Evolutionary conservation across 2,797 vertebrate genomes (phyloP).

Genomic region (Periparus ater): DNA sequence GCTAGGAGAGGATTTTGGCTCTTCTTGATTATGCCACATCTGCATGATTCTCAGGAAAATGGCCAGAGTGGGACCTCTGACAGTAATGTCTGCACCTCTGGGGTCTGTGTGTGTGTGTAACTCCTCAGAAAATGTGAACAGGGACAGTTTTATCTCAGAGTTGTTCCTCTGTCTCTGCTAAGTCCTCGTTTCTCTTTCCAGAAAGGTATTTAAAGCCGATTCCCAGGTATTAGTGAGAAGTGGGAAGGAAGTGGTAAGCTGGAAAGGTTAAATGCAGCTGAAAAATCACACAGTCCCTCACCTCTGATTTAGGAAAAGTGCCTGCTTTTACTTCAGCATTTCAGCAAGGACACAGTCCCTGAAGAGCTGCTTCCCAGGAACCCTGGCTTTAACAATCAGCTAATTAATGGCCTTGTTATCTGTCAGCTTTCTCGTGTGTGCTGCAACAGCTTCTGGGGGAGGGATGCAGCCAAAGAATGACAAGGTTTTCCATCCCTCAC

Average conservation of each 20-base stretch:
- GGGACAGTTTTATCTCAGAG: background rate
- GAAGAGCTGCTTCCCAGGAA: background rate
- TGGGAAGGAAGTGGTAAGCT: background rate
- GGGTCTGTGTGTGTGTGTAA: accelerated
- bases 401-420: constrained; percentile 52
- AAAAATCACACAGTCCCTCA: background rate
- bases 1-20: background rate
- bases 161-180: background rate
- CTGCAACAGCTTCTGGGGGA: background rate
- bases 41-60: background rate
- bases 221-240: background rate
- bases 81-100: background rate
- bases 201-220: background rate
- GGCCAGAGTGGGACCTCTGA: background rate
- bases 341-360: background rate
- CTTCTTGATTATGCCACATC: background rate
- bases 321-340: background rate
- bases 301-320: background rate
- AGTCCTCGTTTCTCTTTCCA: background rate
- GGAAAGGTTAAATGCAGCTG: background rate
- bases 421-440: constrained; percentile 13
- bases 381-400: constrained; percentile 16
- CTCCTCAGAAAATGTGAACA: background rate
- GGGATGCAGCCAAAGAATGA: constrained; percentile 1
- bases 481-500: background rate